Conservation (phyloP, 2,797 vertebrate genomes). For the Fistularia commersonii region DNA sequence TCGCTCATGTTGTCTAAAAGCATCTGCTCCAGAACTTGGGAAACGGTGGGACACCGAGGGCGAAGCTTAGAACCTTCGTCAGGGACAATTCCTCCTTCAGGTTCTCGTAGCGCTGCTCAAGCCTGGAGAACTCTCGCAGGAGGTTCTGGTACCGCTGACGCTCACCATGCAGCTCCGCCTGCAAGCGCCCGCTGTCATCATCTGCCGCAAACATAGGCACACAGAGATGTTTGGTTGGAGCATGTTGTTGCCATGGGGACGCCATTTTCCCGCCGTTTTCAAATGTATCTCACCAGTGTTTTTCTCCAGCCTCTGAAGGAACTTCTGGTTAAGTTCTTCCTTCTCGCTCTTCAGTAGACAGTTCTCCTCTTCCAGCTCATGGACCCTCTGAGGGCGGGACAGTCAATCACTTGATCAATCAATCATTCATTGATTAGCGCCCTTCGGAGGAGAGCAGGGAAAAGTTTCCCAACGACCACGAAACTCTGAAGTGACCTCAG, state of each 20-base stretch:
- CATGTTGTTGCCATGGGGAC: too few relatives aligned
- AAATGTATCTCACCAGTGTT: conserved; percentile 66
- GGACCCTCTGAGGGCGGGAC: conserved; percentile 73
- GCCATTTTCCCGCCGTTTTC: too few relatives aligned
- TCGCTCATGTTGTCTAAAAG: too few relatives aligned
- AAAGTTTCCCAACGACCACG: background rate
- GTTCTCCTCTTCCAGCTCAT: conserved; percentile 87
- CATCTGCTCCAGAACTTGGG: background rate
- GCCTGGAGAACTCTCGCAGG: conserved; percentile 86
- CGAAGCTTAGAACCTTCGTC: conserved; percentile 60
- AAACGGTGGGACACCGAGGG: background rate
- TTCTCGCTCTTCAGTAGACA: conserved; percentile 86
- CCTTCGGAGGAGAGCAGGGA: too few relatives aligned
- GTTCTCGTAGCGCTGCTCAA: conserved; percentile 93
- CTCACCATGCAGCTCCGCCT: conserved; percentile 85
- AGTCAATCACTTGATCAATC: background rate
- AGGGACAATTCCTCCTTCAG: conserved; percentile 83
- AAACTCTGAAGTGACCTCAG: background rate
- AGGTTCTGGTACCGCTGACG: conserved; percentile 89
- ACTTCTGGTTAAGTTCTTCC: conserved; percentile 84
- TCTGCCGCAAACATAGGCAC: background rate
- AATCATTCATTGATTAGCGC: too few relatives aligned
- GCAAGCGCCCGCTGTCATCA: conserved; percentile 53
- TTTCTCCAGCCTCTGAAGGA: conserved; percentile 64
- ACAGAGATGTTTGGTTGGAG: background rate